Evolutionary conservation across 1,140 invertebrate genomes (phyloP).

Genomic region (Drosophila neocordata): DNA sequence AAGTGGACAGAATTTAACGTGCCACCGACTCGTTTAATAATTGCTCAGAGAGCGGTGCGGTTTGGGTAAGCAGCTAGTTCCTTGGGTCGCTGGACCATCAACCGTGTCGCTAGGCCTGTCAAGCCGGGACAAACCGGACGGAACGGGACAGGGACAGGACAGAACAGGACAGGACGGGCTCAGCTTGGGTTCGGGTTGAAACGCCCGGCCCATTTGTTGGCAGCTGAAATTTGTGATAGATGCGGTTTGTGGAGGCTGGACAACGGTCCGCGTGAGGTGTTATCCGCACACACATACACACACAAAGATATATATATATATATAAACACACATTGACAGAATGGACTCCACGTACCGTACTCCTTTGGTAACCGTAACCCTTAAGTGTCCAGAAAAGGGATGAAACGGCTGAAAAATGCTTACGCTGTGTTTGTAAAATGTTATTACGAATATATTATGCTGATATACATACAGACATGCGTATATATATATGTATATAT

Average conservation of each 20-base stretch:
- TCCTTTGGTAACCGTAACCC: constrained; percentile 57
- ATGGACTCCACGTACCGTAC: constrained; percentile 38
- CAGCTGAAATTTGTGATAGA: constrained; percentile 78
- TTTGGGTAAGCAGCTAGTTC: constrained; percentile 46
- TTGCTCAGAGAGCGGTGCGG: constrained; percentile 76
- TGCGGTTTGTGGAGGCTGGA: constrained; percentile 77
- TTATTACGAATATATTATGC: constrained; percentile 79
- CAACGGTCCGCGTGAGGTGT: constrained; percentile 63
- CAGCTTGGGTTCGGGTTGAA: constrained; percentile 29
- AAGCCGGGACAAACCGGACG: constrained; percentile 54
- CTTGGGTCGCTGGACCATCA: constrained; percentile 35
- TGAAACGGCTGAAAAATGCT: constrained; percentile 80
- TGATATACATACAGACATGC: constrained; percentile 44
- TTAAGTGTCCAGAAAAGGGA: constrained; percentile 81
- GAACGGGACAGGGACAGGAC: too few relatives aligned
- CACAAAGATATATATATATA: constrained; percentile 20
- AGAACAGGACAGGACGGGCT: constrained; percentile 18
- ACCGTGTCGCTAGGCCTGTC: constrained; percentile 73
- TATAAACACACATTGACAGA: constrained; percentile 25
- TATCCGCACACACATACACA: constrained; percentile 45
- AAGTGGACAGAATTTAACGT: constrained; percentile 81
- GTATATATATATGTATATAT: constrained; percentile 31
- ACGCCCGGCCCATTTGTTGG: constrained; percentile 50
- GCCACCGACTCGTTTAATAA: constrained; percentile 81
- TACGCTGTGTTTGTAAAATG: constrained; percentile 77